Conservation (phyloP, 1,140 invertebrate species). For the Tribolium castaneum region DNA sequence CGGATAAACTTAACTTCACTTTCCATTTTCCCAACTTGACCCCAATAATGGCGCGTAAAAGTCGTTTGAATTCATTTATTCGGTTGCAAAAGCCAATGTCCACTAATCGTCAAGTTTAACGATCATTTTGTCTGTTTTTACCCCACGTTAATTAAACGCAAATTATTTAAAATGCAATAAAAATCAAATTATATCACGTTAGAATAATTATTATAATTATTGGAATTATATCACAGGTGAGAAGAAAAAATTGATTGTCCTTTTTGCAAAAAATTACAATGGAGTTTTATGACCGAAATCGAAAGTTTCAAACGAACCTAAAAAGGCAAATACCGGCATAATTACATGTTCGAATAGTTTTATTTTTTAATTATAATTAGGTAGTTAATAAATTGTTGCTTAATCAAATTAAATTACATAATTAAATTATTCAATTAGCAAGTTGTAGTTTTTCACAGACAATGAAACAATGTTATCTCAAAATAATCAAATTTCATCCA, state of each 20-base stretch:
- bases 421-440: neutral
- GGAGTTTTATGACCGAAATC: neutral
- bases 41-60: conserved; percentile 18
- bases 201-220: neutral
- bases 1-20: conserved; percentile 36
- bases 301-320: neutral
- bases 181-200: neutral
- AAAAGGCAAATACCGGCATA: neutral
- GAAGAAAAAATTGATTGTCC: neutral
- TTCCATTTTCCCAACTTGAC: conserved; percentile 42
- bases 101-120: neutral
- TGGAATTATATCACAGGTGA: too few relatives aligned
- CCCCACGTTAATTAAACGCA: neutral
- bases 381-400: neutral
- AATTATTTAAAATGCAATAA: neutral
- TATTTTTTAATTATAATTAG: neutral
- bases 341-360: neutral
- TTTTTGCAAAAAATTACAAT: neutral
- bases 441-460: neutral
- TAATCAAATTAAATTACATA: conserved; percentile 2
- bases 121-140: neutral
- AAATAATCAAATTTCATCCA: neutral
- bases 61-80: neutral
- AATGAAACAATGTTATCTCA: conserved; percentile 15
- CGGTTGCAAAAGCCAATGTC: neutral